phyloP scores from a whole-genome alignment of 2,888 invertebrate species.

The Macrophya annulata region DNA sequence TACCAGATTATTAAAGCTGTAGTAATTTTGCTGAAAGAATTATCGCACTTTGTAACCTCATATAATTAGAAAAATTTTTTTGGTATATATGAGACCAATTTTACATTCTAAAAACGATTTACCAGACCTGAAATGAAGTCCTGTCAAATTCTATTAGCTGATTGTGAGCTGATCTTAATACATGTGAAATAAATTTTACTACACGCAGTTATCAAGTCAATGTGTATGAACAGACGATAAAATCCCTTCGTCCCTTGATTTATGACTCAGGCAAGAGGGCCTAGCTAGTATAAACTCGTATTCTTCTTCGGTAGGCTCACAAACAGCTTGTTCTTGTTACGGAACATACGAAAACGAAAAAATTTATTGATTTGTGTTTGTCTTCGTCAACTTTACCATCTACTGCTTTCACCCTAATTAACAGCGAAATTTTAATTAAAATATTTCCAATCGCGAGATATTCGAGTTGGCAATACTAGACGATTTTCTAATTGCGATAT shows the following conservation, averaged over 20 bases:
- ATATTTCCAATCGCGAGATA: background rate
- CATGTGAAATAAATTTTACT: background rate
- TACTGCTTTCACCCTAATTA: background rate
- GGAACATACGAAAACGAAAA: background rate
- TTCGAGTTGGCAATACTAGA: background rate
- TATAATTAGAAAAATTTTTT: background rate
- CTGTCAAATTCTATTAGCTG: background rate
- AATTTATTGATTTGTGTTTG: background rate
- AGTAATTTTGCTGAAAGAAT: background rate
- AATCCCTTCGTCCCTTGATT: background rate
- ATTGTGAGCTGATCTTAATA: background rate
- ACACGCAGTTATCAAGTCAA: background rate
- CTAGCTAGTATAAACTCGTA: conserved; percentile 4
- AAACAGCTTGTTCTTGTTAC: conserved; percentile 7
- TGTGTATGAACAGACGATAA: background rate
- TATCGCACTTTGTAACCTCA: background rate
- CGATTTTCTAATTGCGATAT: background rate
- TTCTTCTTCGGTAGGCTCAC: background rate
- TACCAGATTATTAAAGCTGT: background rate
- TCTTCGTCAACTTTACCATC: background rate
- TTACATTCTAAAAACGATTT: background rate
- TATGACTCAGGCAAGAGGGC: background rate
- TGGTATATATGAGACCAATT: background rate
- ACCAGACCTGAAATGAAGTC: background rate
- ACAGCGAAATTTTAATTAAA: background rate